Evolutionary conservation across 2,888 invertebrate genomes (phyloP).

Genomic region (Sinelater perroti): DNA sequence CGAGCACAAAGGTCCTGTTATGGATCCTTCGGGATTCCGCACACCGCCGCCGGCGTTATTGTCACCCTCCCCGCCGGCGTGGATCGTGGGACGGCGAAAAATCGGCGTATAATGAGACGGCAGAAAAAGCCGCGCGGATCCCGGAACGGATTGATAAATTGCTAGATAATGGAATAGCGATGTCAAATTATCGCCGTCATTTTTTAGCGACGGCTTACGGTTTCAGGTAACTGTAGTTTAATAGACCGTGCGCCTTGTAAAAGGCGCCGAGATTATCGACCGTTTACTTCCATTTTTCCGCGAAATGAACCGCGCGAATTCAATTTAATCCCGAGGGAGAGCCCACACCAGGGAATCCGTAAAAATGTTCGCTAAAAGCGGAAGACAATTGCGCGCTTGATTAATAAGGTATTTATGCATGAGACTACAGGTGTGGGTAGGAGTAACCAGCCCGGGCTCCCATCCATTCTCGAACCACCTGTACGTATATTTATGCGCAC

Average conservation of each 20-base stretch:
- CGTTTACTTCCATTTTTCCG: background rate
- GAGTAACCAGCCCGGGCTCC: slow-evolving; percentile 15
- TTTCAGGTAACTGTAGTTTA: slow-evolving; percentile 21
- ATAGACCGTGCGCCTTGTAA: slow-evolving; percentile 7
- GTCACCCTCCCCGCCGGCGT: background rate
- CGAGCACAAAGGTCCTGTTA: slow-evolving; percentile 14
- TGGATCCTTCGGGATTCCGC: slow-evolving; percentile 15
- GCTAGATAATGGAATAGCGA: slow-evolving; percentile 13
- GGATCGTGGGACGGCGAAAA: slow-evolving; percentile 6
- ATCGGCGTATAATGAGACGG: slow-evolving; percentile 11
- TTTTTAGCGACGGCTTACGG: slow-evolving; percentile 9
- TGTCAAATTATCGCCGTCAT: slow-evolving; percentile 14
- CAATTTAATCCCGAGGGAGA: no score
- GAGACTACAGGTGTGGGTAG: slow-evolving; percentile 27
- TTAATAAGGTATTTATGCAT: slow-evolving; percentile 27
- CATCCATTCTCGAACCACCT: slow-evolving; percentile 3
- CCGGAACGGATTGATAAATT: slow-evolving; percentile 26
- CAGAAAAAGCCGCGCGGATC: no score
- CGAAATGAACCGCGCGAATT: background rate
- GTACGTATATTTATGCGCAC: background rate
- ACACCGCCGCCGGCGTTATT: background rate
- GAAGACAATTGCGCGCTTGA: slow-evolving; percentile 23
- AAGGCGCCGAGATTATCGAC: slow-evolving; percentile 12
- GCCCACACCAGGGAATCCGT: slow-evolving; percentile 5
- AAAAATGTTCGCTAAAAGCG: slow-evolving; percentile 19